Percentiles rank a stretch among this genome's conserved stretches.
Conservation (phyloP, 2,888 invertebrate species). For the Perizoma flavofasciatum region DNA sequence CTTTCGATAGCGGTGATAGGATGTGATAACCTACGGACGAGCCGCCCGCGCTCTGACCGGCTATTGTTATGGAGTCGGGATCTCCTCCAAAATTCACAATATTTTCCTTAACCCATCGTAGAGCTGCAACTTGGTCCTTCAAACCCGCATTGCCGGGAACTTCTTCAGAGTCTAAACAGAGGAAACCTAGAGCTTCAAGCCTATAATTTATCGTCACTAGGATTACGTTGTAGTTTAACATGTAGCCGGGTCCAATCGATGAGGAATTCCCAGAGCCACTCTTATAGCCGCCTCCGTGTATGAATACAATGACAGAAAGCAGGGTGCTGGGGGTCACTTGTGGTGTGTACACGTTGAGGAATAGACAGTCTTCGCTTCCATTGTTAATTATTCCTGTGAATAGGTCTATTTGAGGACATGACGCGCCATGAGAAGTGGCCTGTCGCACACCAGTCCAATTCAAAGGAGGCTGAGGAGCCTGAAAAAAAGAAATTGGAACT, state of each 20-base stretch:
- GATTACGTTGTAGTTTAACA: conserved; percentile 76
- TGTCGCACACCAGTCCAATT: conserved; percentile 58
- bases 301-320: conserved; percentile 55
- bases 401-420: conserved; percentile 50
- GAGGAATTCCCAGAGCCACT: conserved; percentile 63
- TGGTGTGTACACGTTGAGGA: conserved; percentile 57
- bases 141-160: conserved; percentile 85
- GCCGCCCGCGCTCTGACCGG: conserved; percentile 44
- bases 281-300: conserved; percentile 54
- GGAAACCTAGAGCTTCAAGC: conserved; percentile 78
- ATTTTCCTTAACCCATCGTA: conserved; percentile 56
- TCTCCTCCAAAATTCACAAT: conserved; percentile 56
- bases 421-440: conserved; percentile 54
- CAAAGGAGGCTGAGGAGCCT: conserved; percentile 54
- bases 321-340: conserved; percentile 31
- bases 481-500: conserved; percentile 29
- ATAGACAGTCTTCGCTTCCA: conserved; percentile 60
- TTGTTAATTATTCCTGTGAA: conserved; percentile 16
- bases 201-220: conserved; percentile 83
- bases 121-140: conserved; percentile 63
- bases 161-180: conserved; percentile 75
- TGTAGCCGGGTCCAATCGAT: conserved; percentile 79
- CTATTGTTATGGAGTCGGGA: conserved; percentile 49
- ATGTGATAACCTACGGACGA: conserved; percentile 42
- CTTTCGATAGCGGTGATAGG: conserved; percentile 62